Percentiles rank a stretch among this genome's conserved stretches.
phyloP scores from a whole-genome alignment of 1,140 invertebrate genomes.

The Microplitis demolitor region DNA sequence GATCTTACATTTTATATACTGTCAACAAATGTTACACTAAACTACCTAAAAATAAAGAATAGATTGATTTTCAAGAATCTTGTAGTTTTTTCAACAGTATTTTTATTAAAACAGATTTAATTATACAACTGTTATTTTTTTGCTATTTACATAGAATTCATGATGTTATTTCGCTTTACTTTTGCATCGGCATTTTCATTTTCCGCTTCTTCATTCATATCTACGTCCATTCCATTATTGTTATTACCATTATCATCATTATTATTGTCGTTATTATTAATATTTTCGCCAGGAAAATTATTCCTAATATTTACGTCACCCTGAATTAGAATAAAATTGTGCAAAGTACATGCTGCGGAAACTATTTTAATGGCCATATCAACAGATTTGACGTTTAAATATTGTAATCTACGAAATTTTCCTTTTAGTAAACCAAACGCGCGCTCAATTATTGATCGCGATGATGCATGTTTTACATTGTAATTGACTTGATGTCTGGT shows the following conservation, averaged over 20 bases:
- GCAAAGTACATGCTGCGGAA: slow-evolving; percentile 31
- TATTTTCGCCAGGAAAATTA: background rate
- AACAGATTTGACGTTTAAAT: slow-evolving; percentile 34
- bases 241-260: background rate
- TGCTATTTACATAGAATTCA: too few species aligned
- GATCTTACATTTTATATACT: too few species aligned
- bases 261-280: background rate
- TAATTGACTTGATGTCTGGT: slow-evolving; percentile 16
- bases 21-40: too few species aligned
- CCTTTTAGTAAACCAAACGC: slow-evolving; percentile 38
- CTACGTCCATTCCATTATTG: background rate
- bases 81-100: too few species aligned
- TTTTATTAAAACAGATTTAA: too few species aligned
- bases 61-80: too few species aligned
- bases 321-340: slow-evolving; percentile 34
- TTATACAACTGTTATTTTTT: too few species aligned
- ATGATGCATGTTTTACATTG: slow-evolving; percentile 28
- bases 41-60: too few species aligned
- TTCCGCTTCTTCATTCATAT: background rate
- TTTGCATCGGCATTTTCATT: background rate
- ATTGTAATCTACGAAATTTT: slow-evolving; percentile 32
- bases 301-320: slow-evolving; percentile 1
- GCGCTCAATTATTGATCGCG: slow-evolving; percentile 31
- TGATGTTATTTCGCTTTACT: too few species aligned
- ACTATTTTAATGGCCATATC: slow-evolving; percentile 29